Conservation (phyloP, 1,140 invertebrate genomes). For the Trichomalopsis sarcophagae region DNA sequence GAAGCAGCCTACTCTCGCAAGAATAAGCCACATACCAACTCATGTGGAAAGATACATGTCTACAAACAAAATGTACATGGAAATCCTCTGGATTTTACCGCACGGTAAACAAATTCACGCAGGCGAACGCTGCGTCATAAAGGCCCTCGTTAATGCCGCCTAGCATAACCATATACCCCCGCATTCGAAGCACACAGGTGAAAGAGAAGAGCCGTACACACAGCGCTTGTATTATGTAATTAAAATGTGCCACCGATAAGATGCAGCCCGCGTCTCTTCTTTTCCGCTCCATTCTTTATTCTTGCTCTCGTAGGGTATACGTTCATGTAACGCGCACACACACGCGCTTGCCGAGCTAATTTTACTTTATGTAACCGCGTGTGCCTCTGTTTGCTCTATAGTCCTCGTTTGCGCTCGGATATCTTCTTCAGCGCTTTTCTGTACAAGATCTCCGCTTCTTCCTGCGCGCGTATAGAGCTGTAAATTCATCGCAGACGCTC, state of each 20-base stretch:
- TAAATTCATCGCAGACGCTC: constrained; percentile 27
- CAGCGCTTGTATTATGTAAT: constrained; percentile 39
- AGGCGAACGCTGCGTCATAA: constrained; percentile 20
- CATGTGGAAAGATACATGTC: not conserved
- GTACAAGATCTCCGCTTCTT: constrained; percentile 21
- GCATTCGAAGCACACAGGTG: not conserved
- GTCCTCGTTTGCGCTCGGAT: constrained; percentile 56
- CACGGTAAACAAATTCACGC: constrained; percentile 30
- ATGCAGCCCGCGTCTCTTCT: constrained; percentile 38
- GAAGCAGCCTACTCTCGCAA: no score
- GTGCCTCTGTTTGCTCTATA: constrained; percentile 54
- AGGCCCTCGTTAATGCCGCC: constrained; percentile 15
- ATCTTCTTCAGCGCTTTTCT: constrained; percentile 38
- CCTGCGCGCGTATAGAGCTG: not conserved
- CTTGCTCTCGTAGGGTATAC: not conserved
- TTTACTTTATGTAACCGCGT: constrained; percentile 47
- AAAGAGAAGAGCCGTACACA: constrained; percentile 7
- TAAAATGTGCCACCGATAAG: constrained; percentile 51
- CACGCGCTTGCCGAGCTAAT: constrained; percentile 40
- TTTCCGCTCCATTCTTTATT: constrained; percentile 12
- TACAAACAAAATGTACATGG: not conserved
- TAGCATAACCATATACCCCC: not conserved
- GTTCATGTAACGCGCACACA: not conserved
- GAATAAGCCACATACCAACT: not conserved
- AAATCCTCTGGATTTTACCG: constrained; percentile 27